phyloP scores from a whole-genome alignment of 2,113 vertebrate genomes.

The Murina feae region DNA sequence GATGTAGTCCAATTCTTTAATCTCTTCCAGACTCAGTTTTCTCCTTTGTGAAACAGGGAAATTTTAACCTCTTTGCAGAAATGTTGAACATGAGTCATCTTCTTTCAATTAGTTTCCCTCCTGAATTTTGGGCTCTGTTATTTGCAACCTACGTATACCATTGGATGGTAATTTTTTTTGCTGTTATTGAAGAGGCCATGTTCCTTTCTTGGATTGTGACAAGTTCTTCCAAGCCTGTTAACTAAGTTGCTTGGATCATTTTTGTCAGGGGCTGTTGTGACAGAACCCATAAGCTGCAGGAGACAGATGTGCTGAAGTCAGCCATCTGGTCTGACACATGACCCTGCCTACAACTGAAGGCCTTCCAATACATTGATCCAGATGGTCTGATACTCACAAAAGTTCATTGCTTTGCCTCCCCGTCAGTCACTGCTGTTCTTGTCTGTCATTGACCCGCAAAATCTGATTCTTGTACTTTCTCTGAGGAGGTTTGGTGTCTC shows the following conservation, averaged over 20 bases:
- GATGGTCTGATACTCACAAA: not conserved
- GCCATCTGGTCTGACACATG: not conserved
- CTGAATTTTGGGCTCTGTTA: not conserved
- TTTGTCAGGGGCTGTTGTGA: not conserved
- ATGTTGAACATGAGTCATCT: not conserved
- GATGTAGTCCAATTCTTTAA: not conserved
- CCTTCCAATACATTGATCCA: rapidly evolving
- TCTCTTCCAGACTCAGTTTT: not conserved
- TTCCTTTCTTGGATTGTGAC: not conserved
- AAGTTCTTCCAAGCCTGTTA: not conserved
- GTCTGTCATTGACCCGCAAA: not conserved
- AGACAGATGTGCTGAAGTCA: not conserved
- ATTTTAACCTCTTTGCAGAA: not conserved
- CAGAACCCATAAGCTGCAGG: not conserved
- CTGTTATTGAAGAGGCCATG: not conserved
- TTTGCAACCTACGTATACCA: not conserved
- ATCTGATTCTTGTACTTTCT: not conserved
- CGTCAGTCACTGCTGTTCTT: not conserved
- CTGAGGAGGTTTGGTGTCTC: not conserved
- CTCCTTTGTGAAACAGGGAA: not conserved
- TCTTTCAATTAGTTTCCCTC: not conserved
- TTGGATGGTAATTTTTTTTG: not conserved
- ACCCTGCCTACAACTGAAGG: not conserved
- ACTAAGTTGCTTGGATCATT: not conserved
- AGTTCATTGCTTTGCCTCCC: not conserved